Evolutionary conservation across 2,888 invertebrate species (phyloP).

Genomic region (Drosophila infuscata): DNA sequence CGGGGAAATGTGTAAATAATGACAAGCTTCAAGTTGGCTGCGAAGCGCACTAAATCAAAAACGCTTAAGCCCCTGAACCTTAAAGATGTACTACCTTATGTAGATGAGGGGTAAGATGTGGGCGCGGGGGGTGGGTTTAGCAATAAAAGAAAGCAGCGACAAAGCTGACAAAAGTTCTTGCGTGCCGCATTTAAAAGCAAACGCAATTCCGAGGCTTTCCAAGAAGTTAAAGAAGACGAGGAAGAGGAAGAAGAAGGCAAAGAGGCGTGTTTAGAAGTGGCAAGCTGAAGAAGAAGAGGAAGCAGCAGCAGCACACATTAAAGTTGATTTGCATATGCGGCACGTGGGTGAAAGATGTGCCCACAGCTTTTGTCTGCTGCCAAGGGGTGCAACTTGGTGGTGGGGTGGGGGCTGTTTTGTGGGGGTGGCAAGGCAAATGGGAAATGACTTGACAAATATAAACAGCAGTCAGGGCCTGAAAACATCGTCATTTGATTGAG

Average conservation of each 20-base stretch:
- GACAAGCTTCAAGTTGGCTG: conserved; percentile 43
- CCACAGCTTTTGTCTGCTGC: conserved; percentile 31
- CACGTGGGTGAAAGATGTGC: conserved; percentile 50
- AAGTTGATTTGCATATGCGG: conserved; percentile 76
- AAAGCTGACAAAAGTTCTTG: conserved; percentile 53
- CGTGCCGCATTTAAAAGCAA: conserved; percentile 75
- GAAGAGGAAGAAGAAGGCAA: not conserved
- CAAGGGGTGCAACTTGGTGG: conserved; percentile 4
- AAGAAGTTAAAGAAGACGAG: conserved; percentile 20
- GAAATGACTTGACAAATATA: conserved; percentile 71
- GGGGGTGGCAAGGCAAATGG: not conserved
- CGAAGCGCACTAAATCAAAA: conserved; percentile 75
- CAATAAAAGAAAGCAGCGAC: conserved; percentile 53
- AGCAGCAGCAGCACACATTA: conserved; percentile 52
- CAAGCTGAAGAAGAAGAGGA: conserved; percentile 15
- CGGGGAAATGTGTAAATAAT: conserved; percentile 54
- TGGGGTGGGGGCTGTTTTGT: not conserved
- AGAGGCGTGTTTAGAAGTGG: not conserved
- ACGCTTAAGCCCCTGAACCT: conserved; percentile 49
- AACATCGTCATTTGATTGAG: conserved; percentile 53
- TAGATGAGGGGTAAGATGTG: not conserved
- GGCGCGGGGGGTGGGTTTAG: not conserved
- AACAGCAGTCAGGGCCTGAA: conserved; percentile 34
- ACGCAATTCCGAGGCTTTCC: conserved; percentile 62
- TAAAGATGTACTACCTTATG: conserved; percentile 32